These are phyloP conservation scores for Pangasius krempfi DNA, from an alignment of 2,797 vertebrate species.

Conservation along the genomic window DNA sequence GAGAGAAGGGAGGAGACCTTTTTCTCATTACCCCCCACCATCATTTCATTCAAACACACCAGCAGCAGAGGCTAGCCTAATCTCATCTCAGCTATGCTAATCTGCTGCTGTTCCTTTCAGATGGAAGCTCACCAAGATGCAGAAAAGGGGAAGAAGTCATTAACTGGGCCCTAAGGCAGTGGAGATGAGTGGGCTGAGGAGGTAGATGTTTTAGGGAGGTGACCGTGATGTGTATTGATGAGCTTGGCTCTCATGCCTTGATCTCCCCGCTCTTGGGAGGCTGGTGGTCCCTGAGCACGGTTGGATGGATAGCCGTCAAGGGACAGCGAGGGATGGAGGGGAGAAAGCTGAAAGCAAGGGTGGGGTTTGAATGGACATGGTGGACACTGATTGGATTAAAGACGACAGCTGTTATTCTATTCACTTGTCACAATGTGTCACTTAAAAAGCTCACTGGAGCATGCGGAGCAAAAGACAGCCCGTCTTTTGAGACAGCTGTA, in stretches of 20 bases:
- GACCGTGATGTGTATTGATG: slow-evolving; percentile 52
- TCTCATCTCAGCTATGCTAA: slow-evolving; percentile 78
- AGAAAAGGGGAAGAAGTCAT: slow-evolving; percentile 74
- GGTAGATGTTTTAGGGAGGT: slow-evolving; percentile 42
- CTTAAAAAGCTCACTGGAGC: slow-evolving; percentile 67
- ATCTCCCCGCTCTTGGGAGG: slow-evolving; percentile 49
- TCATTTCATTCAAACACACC: slow-evolving; percentile 63
- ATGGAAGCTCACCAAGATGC: slow-evolving; percentile 60
- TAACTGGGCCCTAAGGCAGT: slow-evolving; percentile 74
- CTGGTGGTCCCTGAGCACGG: slow-evolving; percentile 40
- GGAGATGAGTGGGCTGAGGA: slow-evolving; percentile 31
- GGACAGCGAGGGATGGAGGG: slow-evolving; percentile 25
- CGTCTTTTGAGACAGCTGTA: slow-evolving; percentile 61
- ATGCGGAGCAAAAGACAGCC: slow-evolving; percentile 51
- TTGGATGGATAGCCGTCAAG: slow-evolving; percentile 40
- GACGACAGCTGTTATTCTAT: slow-evolving; percentile 72
- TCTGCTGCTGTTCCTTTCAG: slow-evolving; percentile 63
- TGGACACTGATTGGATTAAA: slow-evolving; percentile 69
- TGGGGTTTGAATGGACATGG: slow-evolving; percentile 39
- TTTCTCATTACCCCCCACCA: slow-evolving; percentile 73
- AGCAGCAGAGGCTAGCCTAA: slow-evolving; percentile 67
- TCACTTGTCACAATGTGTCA: slow-evolving; percentile 76
- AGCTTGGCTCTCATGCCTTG: slow-evolving; percentile 40
- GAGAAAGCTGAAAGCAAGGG: slow-evolving; percentile 13
- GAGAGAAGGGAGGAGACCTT: slow-evolving; percentile 53